These are phyloP conservation scores for Pemphredon lugubris DNA, from an alignment of 2,888 invertebrate species.

Conservation along the genomic window DNA sequence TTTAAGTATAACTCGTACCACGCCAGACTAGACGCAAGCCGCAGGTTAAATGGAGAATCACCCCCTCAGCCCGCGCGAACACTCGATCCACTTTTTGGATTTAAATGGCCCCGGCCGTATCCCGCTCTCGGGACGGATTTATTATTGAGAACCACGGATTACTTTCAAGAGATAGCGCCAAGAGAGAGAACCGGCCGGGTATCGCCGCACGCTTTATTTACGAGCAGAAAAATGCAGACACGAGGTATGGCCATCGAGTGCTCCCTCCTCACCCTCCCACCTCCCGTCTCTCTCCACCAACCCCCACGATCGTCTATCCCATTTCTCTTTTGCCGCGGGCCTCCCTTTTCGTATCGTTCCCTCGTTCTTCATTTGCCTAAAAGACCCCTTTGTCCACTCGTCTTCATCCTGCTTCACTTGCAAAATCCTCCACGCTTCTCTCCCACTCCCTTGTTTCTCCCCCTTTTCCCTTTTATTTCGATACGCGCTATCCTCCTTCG, in stretches of 20 bases:
- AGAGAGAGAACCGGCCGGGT: slow-evolving; percentile 17
- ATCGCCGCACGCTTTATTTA: slow-evolving; percentile 62
- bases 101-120: slow-evolving; percentile 43
- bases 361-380: slow-evolving; percentile 69
- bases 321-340: slow-evolving; percentile 64
- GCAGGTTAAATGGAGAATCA: slow-evolving; percentile 50
- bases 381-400: slow-evolving; percentile 69
- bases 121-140: slow-evolving; percentile 68
- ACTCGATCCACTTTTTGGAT: slow-evolving; percentile 50
- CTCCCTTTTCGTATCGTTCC: slow-evolving; percentile 56
- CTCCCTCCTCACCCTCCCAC: slow-evolving; percentile 24
- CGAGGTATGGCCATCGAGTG: slow-evolving; percentile 55
- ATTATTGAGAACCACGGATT: slow-evolving; percentile 71
- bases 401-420: slow-evolving; percentile 62
- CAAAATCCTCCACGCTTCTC: slow-evolving; percentile 37
- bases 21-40: slow-evolving; percentile 25
- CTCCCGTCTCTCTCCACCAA: too few species aligned
- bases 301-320: slow-evolving; percentile 57
- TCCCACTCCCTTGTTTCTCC: neutral
- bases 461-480: slow-evolving; percentile 3
- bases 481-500: too few species aligned
- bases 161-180: slow-evolving; percentile 59
- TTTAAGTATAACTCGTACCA: neutral
- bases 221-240: slow-evolving; percentile 63
- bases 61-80: too few species aligned